phyloP scores from a whole-genome alignment of 2,888 invertebrate species.

The Eumerus sabulonum region DNA sequence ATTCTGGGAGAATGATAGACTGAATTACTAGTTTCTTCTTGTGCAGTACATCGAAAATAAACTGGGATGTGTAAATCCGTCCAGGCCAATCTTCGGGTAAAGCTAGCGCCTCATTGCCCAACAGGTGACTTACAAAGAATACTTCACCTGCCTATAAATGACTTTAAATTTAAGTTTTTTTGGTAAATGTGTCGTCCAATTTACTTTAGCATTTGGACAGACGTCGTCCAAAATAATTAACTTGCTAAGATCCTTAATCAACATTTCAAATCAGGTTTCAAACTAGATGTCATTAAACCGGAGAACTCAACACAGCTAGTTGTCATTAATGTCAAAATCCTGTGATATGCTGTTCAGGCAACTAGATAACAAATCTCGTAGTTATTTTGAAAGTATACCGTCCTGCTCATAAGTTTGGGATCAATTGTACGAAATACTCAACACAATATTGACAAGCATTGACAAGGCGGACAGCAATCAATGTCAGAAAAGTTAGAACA shows the following conservation, averaged over 20 bases:
- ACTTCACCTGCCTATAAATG: slow-evolving; percentile 27
- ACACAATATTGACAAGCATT: no score
- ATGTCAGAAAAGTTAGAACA: no score
- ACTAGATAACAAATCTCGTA: no score
- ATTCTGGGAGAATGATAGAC: no score
- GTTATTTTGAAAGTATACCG: no score
- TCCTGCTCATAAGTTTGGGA: no score
- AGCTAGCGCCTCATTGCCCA: slow-evolving; percentile 35
- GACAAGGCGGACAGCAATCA: no score
- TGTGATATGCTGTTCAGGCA: no score
- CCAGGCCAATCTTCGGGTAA: slow-evolving; percentile 48
- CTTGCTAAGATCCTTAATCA: slow-evolving; percentile 40
- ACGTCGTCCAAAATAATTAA: slow-evolving; percentile 49
- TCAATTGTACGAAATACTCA: no score
- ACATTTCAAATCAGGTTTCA: slow-evolving; percentile 37
- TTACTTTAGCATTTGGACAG: slow-evolving; percentile 27
- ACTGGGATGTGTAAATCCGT: slow-evolving; percentile 49
- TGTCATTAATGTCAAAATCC: no score
- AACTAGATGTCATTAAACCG: neutral
- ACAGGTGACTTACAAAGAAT: slow-evolving; percentile 51
- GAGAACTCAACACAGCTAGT: no score
- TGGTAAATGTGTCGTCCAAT: neutral
- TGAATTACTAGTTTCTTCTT: slow-evolving; percentile 46
- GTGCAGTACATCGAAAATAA: slow-evolving; percentile 43
- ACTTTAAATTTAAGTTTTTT: neutral